These are phyloP conservation scores for Neodiprion virginianus DNA, from an alignment of 1,140 invertebrate genomes.

Conservation along the genomic window DNA sequence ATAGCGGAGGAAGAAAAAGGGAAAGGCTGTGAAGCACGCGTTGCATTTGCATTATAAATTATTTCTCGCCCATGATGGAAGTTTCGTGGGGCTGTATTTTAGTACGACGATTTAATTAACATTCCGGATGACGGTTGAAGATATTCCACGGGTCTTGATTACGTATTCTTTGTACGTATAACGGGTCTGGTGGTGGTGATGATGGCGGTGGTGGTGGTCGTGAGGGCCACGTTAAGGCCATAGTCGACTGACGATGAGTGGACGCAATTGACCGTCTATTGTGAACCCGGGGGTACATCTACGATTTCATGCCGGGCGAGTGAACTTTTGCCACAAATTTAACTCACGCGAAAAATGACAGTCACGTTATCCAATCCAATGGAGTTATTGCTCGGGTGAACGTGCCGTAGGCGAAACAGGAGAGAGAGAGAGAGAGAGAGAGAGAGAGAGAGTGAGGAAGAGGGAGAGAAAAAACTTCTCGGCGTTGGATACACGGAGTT, in stretches of 20 bases:
- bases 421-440: neutral
- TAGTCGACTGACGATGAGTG: neutral
- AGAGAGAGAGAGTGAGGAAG: neutral
- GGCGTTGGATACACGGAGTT: no score
- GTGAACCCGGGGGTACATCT: neutral
- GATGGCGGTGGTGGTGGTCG: no score
- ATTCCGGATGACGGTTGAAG: neutral
- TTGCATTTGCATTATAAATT: neutral
- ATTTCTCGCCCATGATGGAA: neutral
- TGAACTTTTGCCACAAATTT: neutral
- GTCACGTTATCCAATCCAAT: constrained; percentile 5
- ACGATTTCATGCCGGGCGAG: neutral
- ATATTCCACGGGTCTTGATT: constrained; percentile 1
- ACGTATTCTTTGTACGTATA: neutral
- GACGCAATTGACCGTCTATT: neutral
- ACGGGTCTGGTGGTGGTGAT: no score
- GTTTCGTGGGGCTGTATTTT: neutral
- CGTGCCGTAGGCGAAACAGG: neutral
- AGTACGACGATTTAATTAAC: constrained; percentile 5
- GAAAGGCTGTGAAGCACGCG: neutral
- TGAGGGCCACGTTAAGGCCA: no score
- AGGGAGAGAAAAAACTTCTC: neutral
- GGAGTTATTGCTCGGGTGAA: constrained; percentile 4
- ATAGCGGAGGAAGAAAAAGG: no score
- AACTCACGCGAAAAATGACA: constrained; percentile 5